phyloP scores from a whole-genome alignment of 1,140 invertebrate species.

The Drosophila eugracilis region DNA sequence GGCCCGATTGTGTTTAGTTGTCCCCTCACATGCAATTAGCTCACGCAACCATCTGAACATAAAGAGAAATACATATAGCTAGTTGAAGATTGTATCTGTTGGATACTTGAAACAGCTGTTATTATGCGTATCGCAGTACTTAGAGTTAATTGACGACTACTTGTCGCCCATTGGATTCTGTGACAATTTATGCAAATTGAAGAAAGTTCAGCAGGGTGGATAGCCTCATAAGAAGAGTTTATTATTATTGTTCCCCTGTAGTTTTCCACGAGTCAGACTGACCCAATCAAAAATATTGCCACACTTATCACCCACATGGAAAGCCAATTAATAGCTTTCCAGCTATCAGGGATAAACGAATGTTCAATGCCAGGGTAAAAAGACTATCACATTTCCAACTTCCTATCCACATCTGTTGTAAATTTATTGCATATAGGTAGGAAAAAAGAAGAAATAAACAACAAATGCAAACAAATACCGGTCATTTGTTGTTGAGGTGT shows the following conservation, averaged over 20 bases:
- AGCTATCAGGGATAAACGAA: slow-evolving; percentile 12
- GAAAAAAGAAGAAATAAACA: slow-evolving; percentile 26
- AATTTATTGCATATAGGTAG: slow-evolving; percentile 25
- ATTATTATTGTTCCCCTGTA: slow-evolving; percentile 3
- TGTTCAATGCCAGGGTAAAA: not conserved
- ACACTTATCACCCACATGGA: slow-evolving; percentile 39
- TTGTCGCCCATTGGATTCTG: slow-evolving; percentile 4
- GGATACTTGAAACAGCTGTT: slow-evolving; percentile 42
- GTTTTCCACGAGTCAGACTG: slow-evolving; percentile 26
- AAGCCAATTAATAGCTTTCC: slow-evolving; percentile 31
- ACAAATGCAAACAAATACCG: slow-evolving; percentile 39
- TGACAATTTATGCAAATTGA: slow-evolving; percentile 47
- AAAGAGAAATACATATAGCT: not conserved
- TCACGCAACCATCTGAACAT: slow-evolving; percentile 40
- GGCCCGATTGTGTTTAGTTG: slow-evolving; percentile 35
- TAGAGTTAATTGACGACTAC: slow-evolving; percentile 40
- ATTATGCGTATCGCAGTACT: slow-evolving; percentile 14
- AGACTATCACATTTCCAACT: slow-evolving; percentile 24
- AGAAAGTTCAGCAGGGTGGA: slow-evolving; percentile 26
- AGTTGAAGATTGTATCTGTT: slow-evolving; percentile 19
- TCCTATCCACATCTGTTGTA: slow-evolving; percentile 36
- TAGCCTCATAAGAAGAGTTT: slow-evolving; percentile 1
- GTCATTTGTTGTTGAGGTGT: slow-evolving; percentile 20
- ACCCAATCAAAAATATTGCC: slow-evolving; percentile 3
- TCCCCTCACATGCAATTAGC: slow-evolving; percentile 46